phyloP scores from a whole-genome alignment of 1,140 invertebrate species.

The Campoletis sonorensis region DNA sequence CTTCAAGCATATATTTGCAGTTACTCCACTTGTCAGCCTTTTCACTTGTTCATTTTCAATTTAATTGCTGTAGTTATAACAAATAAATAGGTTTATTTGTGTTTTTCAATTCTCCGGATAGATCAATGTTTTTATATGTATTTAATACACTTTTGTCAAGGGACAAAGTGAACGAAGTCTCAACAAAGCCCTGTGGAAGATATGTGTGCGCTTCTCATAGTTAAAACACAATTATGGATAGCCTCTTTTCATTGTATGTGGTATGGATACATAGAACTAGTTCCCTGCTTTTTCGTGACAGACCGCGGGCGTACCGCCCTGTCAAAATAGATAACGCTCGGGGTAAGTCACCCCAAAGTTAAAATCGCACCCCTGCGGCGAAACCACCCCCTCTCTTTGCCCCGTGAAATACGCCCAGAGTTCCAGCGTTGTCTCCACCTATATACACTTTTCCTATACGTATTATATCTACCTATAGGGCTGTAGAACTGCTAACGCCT shows the following conservation, averaged over 20 bases:
- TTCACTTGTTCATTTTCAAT: neutral
- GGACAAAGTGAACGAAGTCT: neutral
- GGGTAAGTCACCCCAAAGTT: constrained; percentile 74
- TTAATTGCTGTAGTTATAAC: no score
- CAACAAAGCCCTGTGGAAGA: neutral
- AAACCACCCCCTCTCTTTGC: constrained; percentile 1
- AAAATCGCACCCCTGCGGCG: constrained; percentile 69
- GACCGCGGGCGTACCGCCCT: constrained; percentile 73
- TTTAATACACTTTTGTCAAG: neutral
- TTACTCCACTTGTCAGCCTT: neutral
- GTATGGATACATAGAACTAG: neutral
- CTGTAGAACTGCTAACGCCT: constrained; percentile 29
- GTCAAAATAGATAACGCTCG: constrained; percentile 77
- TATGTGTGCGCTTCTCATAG: constrained; percentile 21
- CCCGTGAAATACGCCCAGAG: constrained; percentile 38
- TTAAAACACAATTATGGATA: constrained; percentile 47
- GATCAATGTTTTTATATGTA: no score
- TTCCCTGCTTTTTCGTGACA: constrained; percentile 58
- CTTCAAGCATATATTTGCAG: neutral
- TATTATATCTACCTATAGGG: constrained; percentile 13
- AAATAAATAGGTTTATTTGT: no score
- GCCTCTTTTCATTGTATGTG: constrained; percentile 12
- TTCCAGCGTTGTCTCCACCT: neutral
- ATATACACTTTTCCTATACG: neutral
- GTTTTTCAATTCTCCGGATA: no score